phyloP scores from a whole-genome alignment of 1,140 invertebrate genomes.

The Melipona quadrifasciata region DNA sequence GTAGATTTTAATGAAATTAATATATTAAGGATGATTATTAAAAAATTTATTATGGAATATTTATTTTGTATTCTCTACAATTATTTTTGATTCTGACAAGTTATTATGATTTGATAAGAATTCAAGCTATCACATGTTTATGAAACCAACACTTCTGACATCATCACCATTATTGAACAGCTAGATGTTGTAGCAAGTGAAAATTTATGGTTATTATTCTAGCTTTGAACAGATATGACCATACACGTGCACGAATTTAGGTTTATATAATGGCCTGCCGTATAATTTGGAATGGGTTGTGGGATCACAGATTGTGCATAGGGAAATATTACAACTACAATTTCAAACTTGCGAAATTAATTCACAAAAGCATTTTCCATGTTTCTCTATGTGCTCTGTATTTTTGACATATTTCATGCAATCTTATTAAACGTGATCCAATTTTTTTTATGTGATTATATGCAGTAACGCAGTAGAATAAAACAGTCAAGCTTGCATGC shows the following conservation, averaged over 20 bases:
- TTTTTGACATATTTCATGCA: too few relatives aligned
- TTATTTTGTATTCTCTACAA: neutral
- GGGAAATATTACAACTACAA: neutral
- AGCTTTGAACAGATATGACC: constrained; percentile 8
- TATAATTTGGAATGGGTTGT: constrained; percentile 5
- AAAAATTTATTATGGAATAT: neutral
- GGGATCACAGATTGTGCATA: constrained; percentile 2
- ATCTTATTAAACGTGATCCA: too few relatives aligned
- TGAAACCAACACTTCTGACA: neutral
- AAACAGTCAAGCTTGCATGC: too few relatives aligned
- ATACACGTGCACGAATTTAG: constrained; percentile 22
- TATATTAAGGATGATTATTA: neutral
- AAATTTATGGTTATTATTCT: constrained; percentile 1
- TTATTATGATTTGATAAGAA: neutral
- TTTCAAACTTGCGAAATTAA: neutral
- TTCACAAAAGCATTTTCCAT: neutral
- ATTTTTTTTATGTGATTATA: neutral
- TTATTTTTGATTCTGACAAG: neutral
- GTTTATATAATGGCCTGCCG: constrained; percentile 12
- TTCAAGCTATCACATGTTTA: neutral
- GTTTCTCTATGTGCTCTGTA: neutral
- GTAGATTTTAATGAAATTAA: neutral
- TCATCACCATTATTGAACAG: neutral
- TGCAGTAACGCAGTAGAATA: neutral
- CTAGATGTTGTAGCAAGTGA: neutral